Conservation (phyloP, 2,797 vertebrate genomes). For the Clarias fuscus region DNA sequence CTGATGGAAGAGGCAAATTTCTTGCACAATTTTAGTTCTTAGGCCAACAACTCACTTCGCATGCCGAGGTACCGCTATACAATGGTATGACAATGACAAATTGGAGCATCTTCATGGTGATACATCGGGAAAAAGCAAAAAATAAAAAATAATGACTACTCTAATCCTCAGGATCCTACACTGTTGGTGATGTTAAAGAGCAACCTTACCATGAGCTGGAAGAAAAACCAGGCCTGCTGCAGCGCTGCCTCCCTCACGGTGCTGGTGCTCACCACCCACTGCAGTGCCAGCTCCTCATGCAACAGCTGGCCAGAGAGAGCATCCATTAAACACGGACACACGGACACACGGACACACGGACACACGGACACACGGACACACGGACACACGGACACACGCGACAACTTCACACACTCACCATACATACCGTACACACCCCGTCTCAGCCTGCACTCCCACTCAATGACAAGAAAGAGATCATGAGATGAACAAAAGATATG, state of each 20-base stretch:
- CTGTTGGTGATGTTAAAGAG: not conserved
- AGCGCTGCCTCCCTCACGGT: conserved; percentile 82
- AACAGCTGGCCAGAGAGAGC: conserved; percentile 74
- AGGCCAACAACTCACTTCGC: too few species aligned
- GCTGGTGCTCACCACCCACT: conserved; percentile 91
- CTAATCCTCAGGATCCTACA: not conserved
- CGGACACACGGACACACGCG: conserved; percentile 14
- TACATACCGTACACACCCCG: not conserved
- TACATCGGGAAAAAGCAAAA: too few species aligned
- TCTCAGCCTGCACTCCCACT: conserved; percentile 16
- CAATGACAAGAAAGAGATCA: conserved; percentile 46
- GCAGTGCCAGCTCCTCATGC: conserved; percentile 88
- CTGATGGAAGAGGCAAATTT: too few species aligned
- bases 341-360: conserved; percentile 13
- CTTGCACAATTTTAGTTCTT: too few species aligned
- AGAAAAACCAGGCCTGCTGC: conserved; percentile 93
- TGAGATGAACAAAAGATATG: conserved; percentile 45
- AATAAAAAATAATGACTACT: not conserved
- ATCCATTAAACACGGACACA: not conserved
- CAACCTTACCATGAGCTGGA: conserved; percentile 86
- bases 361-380: not conserved
- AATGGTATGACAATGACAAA: too few species aligned
- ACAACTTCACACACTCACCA: not conserved
- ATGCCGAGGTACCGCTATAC: too few species aligned
- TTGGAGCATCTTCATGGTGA: too few species aligned